Evolutionary conservation across 2,888 invertebrate genomes (phyloP), one percentile per base, ranked within the genome.

Genomic region (Leucania comma): DNA sequence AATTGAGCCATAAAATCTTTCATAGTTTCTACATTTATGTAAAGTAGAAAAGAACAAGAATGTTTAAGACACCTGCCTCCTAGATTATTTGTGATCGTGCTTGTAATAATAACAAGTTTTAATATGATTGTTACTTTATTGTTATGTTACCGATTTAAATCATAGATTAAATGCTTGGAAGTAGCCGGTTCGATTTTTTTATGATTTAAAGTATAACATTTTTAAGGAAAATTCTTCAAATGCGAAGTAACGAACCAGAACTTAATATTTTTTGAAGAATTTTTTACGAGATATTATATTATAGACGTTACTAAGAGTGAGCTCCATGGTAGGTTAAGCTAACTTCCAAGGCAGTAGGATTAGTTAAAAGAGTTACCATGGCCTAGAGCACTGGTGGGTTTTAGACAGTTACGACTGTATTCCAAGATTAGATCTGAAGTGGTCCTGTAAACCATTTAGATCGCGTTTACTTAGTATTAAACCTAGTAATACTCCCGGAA

Each of bases 71-170:
- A 42, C 42, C 42, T 61, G 60, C 3, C 24, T 17, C 3, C 2
- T 38, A 50, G 0, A 1, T 35, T 8, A 46, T 29, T 42, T 32
- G 42, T 35, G 38, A 14, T 53, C 1, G 22, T 60, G 14, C 57
- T 70, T 57, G 50, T 32, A 60, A 64, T 22, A 57, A 48, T 32
- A 61, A 48, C 51, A 65, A 22, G 57, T 72, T 75, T 50, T 46
- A 29, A 3, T 35, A 35, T 2, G 32, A 35, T 54, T 38, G 20
- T 58, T 20, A 61, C 24, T 53, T 75, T 53, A 58, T 48, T 76
- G 42, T 59, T n/a, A 29, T 20, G 12, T 60, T 22, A 71, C 77
- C 46, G 59, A 60, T 71, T 76, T 71, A 51, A 2, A n/a, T 35
- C 9, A 64, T 35, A 32, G 51, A 46, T 57, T 42, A 22, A 42